phyloP scores from a whole-genome alignment of 2,113 vertebrate genomes.

The Plecturocebus donacophilus region DNA sequence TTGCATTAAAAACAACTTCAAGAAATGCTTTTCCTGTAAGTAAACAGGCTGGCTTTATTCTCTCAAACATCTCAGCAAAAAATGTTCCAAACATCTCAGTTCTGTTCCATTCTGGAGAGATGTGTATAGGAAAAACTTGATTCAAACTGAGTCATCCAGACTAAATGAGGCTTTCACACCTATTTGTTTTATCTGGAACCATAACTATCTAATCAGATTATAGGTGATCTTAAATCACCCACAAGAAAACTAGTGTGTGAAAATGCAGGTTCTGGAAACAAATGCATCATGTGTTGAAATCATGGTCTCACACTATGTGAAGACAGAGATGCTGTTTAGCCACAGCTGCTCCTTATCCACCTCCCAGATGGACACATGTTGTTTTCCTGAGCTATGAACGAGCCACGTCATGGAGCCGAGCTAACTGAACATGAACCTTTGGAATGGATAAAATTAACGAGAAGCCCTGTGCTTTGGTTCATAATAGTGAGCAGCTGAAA shows the following conservation, averaged over 20 bases:
- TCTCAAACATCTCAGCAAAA: neutral
- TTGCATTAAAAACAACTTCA: neutral
- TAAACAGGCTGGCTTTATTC: neutral
- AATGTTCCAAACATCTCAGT: neutral
- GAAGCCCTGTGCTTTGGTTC: neutral
- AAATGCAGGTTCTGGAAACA: neutral
- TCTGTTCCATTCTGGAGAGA: neutral
- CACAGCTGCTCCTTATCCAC: neutral
- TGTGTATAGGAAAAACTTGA: neutral
- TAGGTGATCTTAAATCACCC: neutral
- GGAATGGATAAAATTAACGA: neutral
- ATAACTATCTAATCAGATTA: neutral
- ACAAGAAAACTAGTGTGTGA: neutral
- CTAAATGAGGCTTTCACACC: neutral
- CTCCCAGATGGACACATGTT: neutral
- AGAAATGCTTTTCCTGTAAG: neutral
- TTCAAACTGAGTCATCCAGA: neutral
- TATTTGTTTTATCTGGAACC: neutral
- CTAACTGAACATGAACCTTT: neutral
- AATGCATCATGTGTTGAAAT: neutral
- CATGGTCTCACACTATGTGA: neutral
- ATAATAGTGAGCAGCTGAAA: neutral
- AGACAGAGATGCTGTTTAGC: neutral
- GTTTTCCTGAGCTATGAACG: neutral
- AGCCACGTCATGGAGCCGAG: neutral